Base-by-base conservation (phyloP, 2,888 invertebrate genomes). In the Dichetophora obliterata region DNA sequence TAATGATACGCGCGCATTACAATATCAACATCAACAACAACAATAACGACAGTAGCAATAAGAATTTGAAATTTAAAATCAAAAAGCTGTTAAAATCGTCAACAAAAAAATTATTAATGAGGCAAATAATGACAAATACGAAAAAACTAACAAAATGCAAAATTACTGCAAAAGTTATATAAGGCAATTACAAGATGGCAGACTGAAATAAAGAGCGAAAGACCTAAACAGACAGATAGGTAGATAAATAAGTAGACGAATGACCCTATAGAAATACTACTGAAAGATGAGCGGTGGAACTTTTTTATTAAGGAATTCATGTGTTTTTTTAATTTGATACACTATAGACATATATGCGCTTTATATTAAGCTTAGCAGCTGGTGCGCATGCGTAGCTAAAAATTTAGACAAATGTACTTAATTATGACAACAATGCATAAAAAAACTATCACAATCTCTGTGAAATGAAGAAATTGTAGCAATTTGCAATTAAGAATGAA, bases 141-240 rank as follows among this genome's bases (percentile, higher is more conserved):
- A 84, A 84, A 83, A 84, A 84, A 84, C 83, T 80, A 81, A 54
- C 22, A 59, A 74, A 79, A 77, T 16, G 19, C n/a, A 76, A 69
- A 37, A 43, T 43, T 11, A 43, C 43, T 11, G 11, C 43, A 43
- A n/a, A n/a, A 43, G 43, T 43, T 43, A 6, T 54, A 68, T 59
- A 66, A 59, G 9, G 2, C 24, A 5, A 27, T 22, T 24, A 22
- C 22, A 27, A 24, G 57, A 22, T n/a, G 19, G 54, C n/a, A 54
- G 57, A 24, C 22, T 24, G 6, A 59, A 59, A 27, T 14, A 59
- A 59, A 59, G 1, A 59, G 5, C 24, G 57, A 59, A 24, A 43
- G 43, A 43, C 43, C 14, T 43, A 24, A 54, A 4, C 24, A 59
- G 57, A 22, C 9, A 24, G 27, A 24, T 8, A 59, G 57, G 24